Evolutionary conservation across 35 echinoderm and acorn worm genomes (phyloP), one percentile per base, ranked within the genome.

Genomic region (Hemicentrotus pulcherrimus): DNA sequence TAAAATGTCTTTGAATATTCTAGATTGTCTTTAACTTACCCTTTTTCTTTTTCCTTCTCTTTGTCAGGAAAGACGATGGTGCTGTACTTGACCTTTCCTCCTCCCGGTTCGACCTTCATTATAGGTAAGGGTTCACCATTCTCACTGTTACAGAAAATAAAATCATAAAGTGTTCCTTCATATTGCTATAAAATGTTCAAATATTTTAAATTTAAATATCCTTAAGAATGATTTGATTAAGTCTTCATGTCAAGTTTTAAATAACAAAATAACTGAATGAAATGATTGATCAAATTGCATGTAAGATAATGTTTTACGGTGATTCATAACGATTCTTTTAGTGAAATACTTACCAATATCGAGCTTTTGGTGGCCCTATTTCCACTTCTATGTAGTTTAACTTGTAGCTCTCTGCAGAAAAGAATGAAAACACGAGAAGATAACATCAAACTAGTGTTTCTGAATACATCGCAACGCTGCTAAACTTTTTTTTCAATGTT

Each of bases 341-440:
- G 0, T 78, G 28, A 8, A 78, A 93, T 93, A 93, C 91, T 93
- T 58, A 93, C 91, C 50, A 28, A 58, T 93, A 93, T 24, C 94
- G 32, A 30, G 94, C 65, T 46, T 96, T 96, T 12, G 95, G 95
- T 12, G 95, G 95, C 9, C 95, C 95, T 45, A 96, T 96, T 61
- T 96, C 95, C 50, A 96, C 95, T 88, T 96, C 95, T 33, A 96
- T 93, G 58, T 96, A 96, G 94, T 96, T 96, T 31, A 96, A 86
- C 95, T 94, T 96, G 95, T 96, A 96, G 46, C 86, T 96, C 47
- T 96, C 95, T 96, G 94, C 32, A 94, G 91, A 88, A 87, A 19
- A 94, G 9, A 86, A 12, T 86, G 47, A 32, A 61, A 91, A 8
- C 92, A 24, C 15, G 50, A 55, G 50, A 55, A 55, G 50, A 55